A percentile compares a stretch with the other conserved stretches of the same genome.
phyloP scores from a whole-genome alignment of 1,140 invertebrate species.

The Bemisia tabaci region DNA sequence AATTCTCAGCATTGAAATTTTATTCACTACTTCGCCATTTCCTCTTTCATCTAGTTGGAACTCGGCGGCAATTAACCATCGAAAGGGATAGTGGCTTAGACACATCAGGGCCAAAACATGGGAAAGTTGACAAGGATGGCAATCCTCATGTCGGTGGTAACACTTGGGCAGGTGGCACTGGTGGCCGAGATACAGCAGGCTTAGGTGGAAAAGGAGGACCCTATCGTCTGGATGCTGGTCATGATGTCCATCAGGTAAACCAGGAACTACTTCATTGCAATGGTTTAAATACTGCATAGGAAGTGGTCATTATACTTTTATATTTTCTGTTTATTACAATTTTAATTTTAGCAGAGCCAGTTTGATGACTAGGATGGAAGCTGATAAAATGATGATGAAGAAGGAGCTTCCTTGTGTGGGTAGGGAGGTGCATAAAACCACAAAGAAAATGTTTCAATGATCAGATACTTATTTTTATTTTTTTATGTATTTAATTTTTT shows the following conservation, averaged over 20 bases:
- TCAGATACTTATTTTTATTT: no score
- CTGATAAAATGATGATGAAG: no score
- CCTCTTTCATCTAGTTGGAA: no score
- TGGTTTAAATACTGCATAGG: not conserved
- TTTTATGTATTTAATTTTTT: no score
- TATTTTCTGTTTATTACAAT: no score
- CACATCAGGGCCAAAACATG: slow-evolving; percentile 73
- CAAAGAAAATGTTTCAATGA: no score
- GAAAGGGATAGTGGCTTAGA: slow-evolving; percentile 54
- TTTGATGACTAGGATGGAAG: no score
- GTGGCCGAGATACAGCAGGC: slow-evolving; percentile 84
- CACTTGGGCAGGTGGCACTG: slow-evolving; percentile 90
- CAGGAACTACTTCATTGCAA: not conserved
- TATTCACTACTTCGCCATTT: not conserved
- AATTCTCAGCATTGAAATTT: not conserved
- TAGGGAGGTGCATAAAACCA: no score
- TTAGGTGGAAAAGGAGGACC: slow-evolving; percentile 84
- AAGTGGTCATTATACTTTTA: no score
- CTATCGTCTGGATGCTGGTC: slow-evolving; percentile 81
- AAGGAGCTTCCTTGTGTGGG: no score
- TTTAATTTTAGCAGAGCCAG: no score
- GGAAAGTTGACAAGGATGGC: slow-evolving; percentile 77
- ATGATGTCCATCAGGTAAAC: slow-evolving; percentile 74
- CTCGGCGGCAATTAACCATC: slow-evolving; percentile 60
- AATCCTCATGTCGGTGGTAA: slow-evolving; percentile 90